phyloP scores from a whole-genome alignment of 2,888 invertebrate genomes.

The Oligia latruncula region DNA sequence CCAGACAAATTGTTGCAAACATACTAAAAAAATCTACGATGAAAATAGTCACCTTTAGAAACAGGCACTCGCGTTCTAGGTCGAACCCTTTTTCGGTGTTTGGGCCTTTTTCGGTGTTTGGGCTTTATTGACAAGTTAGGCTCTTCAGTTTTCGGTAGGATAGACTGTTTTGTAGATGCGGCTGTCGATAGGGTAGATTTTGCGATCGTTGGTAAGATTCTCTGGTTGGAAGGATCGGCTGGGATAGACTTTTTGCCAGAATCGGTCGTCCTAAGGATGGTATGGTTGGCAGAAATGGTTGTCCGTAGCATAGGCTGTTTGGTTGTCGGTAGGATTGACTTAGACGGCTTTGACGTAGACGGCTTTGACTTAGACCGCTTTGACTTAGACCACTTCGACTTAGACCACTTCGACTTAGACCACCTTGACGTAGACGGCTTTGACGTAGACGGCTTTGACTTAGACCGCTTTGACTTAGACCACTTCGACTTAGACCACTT shows the following conservation, averaged over 20 bases:
- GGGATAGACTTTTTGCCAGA: neutral
- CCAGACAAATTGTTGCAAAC: neutral
- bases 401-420: too few species aligned
- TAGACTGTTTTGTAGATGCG: neutral
- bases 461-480: too few species aligned
- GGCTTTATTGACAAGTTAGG: neutral
- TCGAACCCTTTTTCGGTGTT: neutral
- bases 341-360: neutral
- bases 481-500: too few species aligned
- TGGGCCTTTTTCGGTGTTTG: neutral
- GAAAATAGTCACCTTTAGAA: constrained; percentile 41
- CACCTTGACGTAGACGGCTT: too few species aligned
- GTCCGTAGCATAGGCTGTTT: neutral
- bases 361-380: neutral
- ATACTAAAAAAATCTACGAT: neutral
- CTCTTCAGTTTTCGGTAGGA: neutral
- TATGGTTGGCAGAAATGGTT: neutral
- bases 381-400: too few species aligned
- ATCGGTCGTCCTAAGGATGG: neutral
- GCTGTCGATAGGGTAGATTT: neutral
- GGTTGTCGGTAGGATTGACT: neutral
- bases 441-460: too few species aligned
- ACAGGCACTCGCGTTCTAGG: neutral
- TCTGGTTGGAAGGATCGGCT: neutral
- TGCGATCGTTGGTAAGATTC: neutral